phyloP scores from a whole-genome alignment of 2,113 vertebrate genomes.

The Diadophis punctatus region DNA sequence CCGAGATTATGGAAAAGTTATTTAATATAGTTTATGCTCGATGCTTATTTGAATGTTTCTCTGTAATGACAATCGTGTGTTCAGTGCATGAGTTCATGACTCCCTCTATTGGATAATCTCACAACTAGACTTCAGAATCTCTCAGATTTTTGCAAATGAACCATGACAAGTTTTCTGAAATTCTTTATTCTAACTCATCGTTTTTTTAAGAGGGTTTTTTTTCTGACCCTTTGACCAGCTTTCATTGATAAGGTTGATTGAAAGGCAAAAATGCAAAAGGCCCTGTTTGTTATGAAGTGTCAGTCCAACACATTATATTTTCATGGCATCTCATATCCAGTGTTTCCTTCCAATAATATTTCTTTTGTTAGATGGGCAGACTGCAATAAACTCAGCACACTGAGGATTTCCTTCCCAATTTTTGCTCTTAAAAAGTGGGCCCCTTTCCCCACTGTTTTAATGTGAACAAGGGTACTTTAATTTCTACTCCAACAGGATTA shows the following conservation, averaged over 20 bases:
- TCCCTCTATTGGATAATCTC: constrained; percentile 45
- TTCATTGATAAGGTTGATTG: neutral
- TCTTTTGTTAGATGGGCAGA: neutral
- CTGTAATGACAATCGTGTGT: neutral
- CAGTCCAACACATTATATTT: neutral
- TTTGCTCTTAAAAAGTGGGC: neutral
- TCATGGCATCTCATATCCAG: neutral
- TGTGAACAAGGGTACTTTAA: neutral
- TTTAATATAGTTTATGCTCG: neutral
- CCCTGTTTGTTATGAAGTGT: neutral
- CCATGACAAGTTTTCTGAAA: neutral
- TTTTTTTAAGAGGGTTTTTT: neutral
- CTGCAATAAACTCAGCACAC: neutral
- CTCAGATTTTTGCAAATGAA: neutral
- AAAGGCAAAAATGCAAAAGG: neutral
- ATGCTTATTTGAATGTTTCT: constrained; percentile 5
- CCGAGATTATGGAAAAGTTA: neutral
- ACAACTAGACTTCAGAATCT: neutral
- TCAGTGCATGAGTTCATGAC: constrained; percentile 27
- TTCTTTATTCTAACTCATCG: neutral
- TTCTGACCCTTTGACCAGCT: neutral
- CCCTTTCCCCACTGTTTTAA: neutral
- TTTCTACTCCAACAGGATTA: neutral
- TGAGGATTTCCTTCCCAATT: too few relatives aligned
- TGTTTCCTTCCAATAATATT: neutral